Conservation (phyloP, 2,113 vertebrate genomes). For the Tetrao urogallus region DNA sequence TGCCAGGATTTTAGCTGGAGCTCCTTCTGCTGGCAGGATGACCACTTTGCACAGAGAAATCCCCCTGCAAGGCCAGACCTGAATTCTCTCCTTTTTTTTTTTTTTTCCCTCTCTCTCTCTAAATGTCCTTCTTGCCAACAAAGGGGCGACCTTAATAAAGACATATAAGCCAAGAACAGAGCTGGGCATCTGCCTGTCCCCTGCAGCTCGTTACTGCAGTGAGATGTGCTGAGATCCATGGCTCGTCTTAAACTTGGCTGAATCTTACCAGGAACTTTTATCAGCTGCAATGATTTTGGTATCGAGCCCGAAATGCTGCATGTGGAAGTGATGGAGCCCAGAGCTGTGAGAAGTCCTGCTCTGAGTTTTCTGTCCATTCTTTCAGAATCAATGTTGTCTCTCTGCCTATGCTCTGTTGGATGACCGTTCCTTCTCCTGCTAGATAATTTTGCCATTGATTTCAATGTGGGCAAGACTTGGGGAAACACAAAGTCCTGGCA, state of each 20-base stretch:
- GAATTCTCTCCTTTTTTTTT: not conserved
- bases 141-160: not conserved
- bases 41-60: not conserved
- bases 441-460: not conserved
- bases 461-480: not conserved
- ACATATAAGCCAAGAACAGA: accelerated
- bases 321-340: not conserved
- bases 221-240: accelerated
- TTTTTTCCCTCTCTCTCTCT: not conserved
- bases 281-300: accelerated
- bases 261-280: not conserved
- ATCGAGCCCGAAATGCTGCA: accelerated
- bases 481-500: not conserved
- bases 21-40: conserved; percentile 56
- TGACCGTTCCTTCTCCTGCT: not conserved
- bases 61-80: not conserved
- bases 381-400: not conserved
- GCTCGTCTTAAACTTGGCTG: not conserved
- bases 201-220: not conserved
- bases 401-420: not conserved
- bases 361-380: not conserved
- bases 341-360: not conserved
- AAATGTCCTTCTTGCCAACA: not conserved
- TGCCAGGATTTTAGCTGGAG: conserved; percentile 27
- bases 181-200: not conserved